Base-by-base conservation (phyloP, 2,113 vertebrate species). In the Rhegmatorhina hoffmannsi region DNA sequence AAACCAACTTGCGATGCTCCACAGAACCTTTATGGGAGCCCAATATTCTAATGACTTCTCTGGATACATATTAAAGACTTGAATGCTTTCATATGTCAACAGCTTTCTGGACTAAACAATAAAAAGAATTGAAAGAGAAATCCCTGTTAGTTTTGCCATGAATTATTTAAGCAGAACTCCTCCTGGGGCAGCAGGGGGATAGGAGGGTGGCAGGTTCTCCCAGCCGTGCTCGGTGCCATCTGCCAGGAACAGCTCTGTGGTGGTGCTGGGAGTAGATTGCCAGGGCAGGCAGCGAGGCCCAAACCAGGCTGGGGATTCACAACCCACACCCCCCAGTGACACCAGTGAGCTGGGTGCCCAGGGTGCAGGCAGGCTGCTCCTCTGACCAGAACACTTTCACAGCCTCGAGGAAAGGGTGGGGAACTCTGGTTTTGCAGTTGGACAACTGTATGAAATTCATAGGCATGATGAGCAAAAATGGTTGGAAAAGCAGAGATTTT, bases 101-200 rank as follows among this genome's bases (percentile, higher is more conserved):
- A 68, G 36, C 28, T 92, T 92, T 82, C 69, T 59, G 13, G 44
- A 79, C 21, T 58, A 76, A 79, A 53, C 44, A 90, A 70, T 43
- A 67, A 87, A 70, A 64, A 56, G 79, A 82, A 89, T 11, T 46
- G 44, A 18, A 38, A 87, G 81, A 94, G 28, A 91, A 92, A 79
- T 56, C 66, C 36, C 58, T 29, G 17, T n/a, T 78, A 63, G 34
- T 84, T 84, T 75, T 59, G 13, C 72, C 28, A 67, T 66, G 59
- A 88, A 80, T 95, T 92, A 80, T 90, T 96, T 88, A 90, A 73
- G 31, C 70, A 92, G 90, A 73, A 83, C 29, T 76, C 64, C 64
- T 36, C 20, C 24, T 26, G 7, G 43, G 49, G 56, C 33, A 55
- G 46, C 60, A 68, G 24, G 44, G 53, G 58, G 53, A 52, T 36